Base-by-base conservation (phyloP, 2,797 vertebrate genomes). In the Acrossocheilus wenchowensis region DNA sequence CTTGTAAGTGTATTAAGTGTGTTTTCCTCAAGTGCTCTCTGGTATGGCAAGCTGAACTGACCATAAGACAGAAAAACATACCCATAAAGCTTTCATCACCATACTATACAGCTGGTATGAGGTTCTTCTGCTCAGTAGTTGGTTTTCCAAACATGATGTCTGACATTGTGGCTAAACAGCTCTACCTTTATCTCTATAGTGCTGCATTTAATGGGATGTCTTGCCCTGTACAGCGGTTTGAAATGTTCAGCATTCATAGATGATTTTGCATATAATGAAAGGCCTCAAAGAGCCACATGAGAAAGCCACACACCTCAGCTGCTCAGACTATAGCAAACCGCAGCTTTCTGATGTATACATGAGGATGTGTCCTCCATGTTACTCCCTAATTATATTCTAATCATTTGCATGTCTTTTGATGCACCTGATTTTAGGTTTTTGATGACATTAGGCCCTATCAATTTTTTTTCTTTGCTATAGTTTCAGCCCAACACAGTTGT, bases 301-400 rank as follows among this genome's bases (percentile, higher is more conserved):
- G 36, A 14, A 81, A 71, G 45, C 64, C 45, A 12, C 80, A 72
- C 66, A 72, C 77, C 36, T 78, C 77, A 60, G 36, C 7, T 78
- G 12, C 54, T 41, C 6, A 78, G 54, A 78, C 36, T 78, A 78
- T 43, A 62, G 54, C 23, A 41, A 52, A 78, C 77, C 36, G 1
- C 23, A 62, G 77, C 54, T 78, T 60, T 78, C 23, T 62, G 36
- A 78, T 78, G 34, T 57, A 57, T n/a, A 21, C 11, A 54, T 54
- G 74, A 60, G 21, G 54, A n/a, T 60, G 9, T 34, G 54, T 78
- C 54, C 14, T 62, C 54, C 12, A 62, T 79, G 36, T 60, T 41
- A 62, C 36, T 26, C 60, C 17, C 54, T 52, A n/a, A 50, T 52
- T 69, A 17, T n/a, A 2, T 10, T 52, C 17, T 17, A 69, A 52